Evolutionary conservation across 2,797 vertebrate genomes (phyloP), one percentile per base, ranked within the genome.

Genomic region (Telmatherina bonti): DNA sequence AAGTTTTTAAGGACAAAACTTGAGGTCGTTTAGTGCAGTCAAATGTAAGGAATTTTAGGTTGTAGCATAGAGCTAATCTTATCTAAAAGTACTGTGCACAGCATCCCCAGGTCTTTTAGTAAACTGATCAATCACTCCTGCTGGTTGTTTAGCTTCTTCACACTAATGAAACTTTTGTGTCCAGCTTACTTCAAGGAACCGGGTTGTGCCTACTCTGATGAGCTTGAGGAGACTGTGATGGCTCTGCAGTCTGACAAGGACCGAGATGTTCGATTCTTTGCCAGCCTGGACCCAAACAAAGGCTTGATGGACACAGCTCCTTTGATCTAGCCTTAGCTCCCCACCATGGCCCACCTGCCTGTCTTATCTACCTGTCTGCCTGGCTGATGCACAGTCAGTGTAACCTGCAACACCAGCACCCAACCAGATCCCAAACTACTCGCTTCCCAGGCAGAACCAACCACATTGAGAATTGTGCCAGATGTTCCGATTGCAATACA

Each of bases 221-320:
- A 96, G 60, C 94, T 95, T 55, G 96, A 97, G 74, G 96, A 97
- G 90, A 95, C 96, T 0, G 85, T 97, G 64, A 92, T 95, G 81
- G 90, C 95, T 49, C 90, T 98, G 84, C 96, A 96, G 41, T 95
- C 95, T 0, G 96, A 98, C 89, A 93, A 90, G 83, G 96, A 98
- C 92, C 93, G 96, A 66, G 96, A 97, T 9, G 96, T 97, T 63
- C 94, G 96, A 29, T 96, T 96, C 91, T 97, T 97, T 22, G 96
- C 97, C 81, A 95, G 93, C 72, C 85, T 95, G 62, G 95, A 96
- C 80, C 94, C 96, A 62, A 94, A 91, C 86, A 93, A 89, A 84
- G 81, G 78, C 79, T 53, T 94, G 72, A 88, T 92, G 76, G 93
- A 94, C 79, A 95, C 94, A 0, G 86, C 93, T 56, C 90, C 93